Percentiles rank a stretch among this genome's conserved stretches.
Conservation (phyloP, 2,797 vertebrate genomes). For the Labeo calbasu region DNA sequence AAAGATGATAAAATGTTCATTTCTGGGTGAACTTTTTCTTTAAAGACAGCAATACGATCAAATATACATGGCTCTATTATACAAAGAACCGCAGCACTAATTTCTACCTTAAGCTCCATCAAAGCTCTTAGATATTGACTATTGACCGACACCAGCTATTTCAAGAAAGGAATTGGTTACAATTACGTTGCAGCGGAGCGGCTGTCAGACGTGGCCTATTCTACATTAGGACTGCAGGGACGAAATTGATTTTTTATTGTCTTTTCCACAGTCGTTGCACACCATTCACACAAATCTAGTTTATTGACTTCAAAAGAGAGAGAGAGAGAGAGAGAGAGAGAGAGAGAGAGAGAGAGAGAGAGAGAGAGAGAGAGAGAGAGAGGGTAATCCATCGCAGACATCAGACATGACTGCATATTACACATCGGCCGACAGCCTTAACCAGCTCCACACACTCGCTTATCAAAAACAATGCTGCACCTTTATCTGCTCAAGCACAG, state of each 20-base stretch:
- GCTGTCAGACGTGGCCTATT: conserved; percentile 37
- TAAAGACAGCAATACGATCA: background rate
- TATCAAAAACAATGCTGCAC: conserved; percentile 33
- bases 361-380: conserved; percentile 24
- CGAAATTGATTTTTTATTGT: conserved; percentile 52
- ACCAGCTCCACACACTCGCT: background rate
- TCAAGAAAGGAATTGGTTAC: conserved; percentile 34
- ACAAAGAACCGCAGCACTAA: background rate
- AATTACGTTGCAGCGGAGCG: conserved; percentile 23
- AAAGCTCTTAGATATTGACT: conserved; percentile 21
- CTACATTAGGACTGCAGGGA: conserved; percentile 37
- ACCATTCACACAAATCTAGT: conserved; percentile 41
- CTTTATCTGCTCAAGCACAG: conserved; percentile 28
- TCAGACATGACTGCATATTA: conserved; percentile 26
- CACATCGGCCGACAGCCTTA: conserved; percentile 18
- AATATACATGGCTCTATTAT: background rate
- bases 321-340: conserved; percentile 26
- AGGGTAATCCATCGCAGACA: conserved; percentile 11
- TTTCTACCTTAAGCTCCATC: conserved; percentile 13
- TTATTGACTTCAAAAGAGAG: conserved; percentile 39
- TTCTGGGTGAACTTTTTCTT: too few species aligned
- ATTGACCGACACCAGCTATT: conserved; percentile 45
- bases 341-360: conserved; percentile 5
- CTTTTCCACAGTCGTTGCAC: conserved; percentile 25
- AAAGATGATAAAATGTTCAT: too few species aligned